Percentiles rank a stretch among this genome's conserved stretches.
These are phyloP conservation scores for Tricholauxania praeusta DNA, from an alignment of 2,888 invertebrate species.

Conservation along the genomic window DNA sequence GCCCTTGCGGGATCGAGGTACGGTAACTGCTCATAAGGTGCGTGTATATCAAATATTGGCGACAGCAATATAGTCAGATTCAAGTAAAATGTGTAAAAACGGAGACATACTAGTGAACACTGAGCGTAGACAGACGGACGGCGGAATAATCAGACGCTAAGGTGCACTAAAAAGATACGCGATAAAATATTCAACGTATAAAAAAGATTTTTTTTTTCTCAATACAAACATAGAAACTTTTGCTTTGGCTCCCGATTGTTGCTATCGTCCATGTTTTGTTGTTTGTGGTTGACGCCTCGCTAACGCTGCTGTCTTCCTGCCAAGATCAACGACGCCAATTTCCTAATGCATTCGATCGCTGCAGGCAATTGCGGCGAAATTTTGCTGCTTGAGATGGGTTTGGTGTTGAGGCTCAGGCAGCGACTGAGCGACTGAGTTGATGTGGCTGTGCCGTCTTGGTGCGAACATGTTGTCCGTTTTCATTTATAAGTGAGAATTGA, in stretches of 20 bases:
- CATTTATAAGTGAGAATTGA: slow-evolving; percentile 24
- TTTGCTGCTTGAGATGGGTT: not conserved
- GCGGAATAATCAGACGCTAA: not conserved
- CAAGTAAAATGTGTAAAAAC: slow-evolving; percentile 2
- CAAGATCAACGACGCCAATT: slow-evolving; percentile 29
- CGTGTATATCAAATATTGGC: slow-evolving; percentile 28
- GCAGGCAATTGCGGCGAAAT: not conserved
- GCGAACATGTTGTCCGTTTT: slow-evolving; percentile 34
- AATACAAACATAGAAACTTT: slow-evolving; percentile 25
- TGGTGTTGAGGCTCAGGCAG: not conserved
- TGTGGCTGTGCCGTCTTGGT: slow-evolving; percentile 3
- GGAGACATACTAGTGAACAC: too few relatives aligned
- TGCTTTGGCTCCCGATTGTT: not conserved
- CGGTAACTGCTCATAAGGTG: not conserved
- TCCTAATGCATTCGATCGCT: not conserved
- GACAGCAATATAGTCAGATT: not conserved
- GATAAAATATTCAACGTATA: slow-evolving; percentile 34
- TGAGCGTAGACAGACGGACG: too few relatives aligned
- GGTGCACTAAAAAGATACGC: not conserved
- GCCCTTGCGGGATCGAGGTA: too few relatives aligned
- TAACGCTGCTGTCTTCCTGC: slow-evolving; percentile 6
- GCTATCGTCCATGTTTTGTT: not conserved
- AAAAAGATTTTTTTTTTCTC: slow-evolving; percentile 15
- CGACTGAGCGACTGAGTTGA: not conserved
- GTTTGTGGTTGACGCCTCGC: not conserved